phyloP scores from a whole-genome alignment of 2,888 invertebrate species.

The Platypus cylindrus region DNA sequence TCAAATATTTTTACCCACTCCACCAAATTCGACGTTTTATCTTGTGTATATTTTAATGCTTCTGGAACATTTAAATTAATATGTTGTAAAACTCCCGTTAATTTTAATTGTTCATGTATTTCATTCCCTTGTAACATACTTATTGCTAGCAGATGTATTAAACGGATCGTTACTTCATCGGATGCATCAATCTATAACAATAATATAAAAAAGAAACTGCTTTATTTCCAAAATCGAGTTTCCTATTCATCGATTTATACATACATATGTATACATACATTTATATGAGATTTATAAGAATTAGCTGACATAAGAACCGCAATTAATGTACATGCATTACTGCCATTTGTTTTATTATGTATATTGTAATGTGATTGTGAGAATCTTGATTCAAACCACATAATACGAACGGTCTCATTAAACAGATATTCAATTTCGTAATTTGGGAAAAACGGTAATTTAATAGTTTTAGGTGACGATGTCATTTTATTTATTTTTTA shows the following conservation, averaged over 20 bases:
- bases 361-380: constrained; percentile 46
- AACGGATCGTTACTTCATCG: constrained; percentile 20
- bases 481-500: background rate
- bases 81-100: constrained; percentile 32
- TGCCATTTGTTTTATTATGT: constrained; percentile 35
- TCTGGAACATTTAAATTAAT: constrained; percentile 42
- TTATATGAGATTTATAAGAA: constrained; percentile 28
- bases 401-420: constrained; percentile 26
- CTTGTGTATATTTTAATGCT: constrained; percentile 35
- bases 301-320: constrained; percentile 43
- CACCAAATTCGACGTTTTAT: constrained; percentile 26
- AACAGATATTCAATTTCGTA: constrained; percentile 25
- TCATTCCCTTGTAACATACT: constrained; percentile 47
- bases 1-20: constrained; percentile 34
- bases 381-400: constrained; percentile 46
- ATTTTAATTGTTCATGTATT: constrained; percentile 38
- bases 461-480: constrained; percentile 12
- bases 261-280: no score
- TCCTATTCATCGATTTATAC: no score
- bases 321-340: constrained; percentile 50
- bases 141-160: constrained; percentile 39
- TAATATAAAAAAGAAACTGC: constrained; percentile 1
- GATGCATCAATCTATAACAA: constrained; percentile 20
- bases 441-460: constrained; percentile 32
- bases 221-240: no score